Base-by-base conservation (phyloP, 2,797 vertebrate species). In the Zenarchopterus dispar region DNA sequence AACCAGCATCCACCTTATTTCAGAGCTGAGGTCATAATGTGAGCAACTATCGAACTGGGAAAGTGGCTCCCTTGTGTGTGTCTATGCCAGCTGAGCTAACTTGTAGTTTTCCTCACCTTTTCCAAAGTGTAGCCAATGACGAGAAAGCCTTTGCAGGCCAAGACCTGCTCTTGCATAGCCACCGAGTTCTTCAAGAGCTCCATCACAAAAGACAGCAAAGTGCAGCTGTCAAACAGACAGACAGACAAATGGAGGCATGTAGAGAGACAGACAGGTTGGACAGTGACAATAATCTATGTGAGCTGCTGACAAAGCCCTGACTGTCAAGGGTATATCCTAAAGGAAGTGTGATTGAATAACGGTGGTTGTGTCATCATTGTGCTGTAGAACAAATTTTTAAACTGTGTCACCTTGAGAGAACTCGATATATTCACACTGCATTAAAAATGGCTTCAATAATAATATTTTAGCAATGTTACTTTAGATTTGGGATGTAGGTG, bases 161-260 rank as follows among this genome's bases (percentile, higher is more conserved):
- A 93, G 89, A 99, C 96, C 91, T 99, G 98, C 73, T 99, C 98
- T 93, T 99, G 98, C 98, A 99, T 99, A 83, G 97, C 95, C 81
- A 99, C 93, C 0, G 97, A 99, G 91, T 96, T 97, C 94, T 96
- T 98, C 92, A 99, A 82, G 77, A 99, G 90, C 86, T 99, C 98
- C 97, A 99, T 96, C 82, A 99, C 93, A 75, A 99, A 99, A 70
- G 96, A 92, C 56, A 99, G 83, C 85, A 99, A 91, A 60, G 97
- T 98, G 84, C 95, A 96, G 92, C 97, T 99, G 50, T 64, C 42
- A 47, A 77, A 33, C 36, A 70, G 1, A 67, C 21, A 28, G 16
- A 56, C 26, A 41, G 26, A 67, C 21, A 67, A 26, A 79, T 31
- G 48, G 17, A 1, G 28, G 71, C 24, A 70, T 17, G 61, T 5